phyloP scores from a whole-genome alignment of 2,888 invertebrate genomes.

The Lasioglossum marginatum region DNA sequence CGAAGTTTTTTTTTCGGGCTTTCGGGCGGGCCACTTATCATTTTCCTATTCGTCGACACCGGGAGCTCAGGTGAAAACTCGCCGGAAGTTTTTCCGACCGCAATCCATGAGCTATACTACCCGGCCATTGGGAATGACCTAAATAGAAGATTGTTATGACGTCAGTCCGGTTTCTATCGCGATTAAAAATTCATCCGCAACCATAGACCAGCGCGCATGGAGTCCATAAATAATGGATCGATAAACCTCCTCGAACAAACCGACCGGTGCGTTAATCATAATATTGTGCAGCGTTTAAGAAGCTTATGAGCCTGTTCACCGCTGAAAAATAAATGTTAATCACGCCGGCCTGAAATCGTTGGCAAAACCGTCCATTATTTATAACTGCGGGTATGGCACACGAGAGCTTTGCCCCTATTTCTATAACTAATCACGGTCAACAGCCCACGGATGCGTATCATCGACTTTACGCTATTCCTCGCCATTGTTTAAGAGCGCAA shows the following conservation, averaged over 20 bases:
- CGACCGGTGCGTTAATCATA: neutral
- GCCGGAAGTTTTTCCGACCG: neutral
- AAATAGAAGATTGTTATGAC: neutral
- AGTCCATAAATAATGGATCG: neutral
- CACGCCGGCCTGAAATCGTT: neutral
- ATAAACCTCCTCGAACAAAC: neutral
- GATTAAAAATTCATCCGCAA: neutral
- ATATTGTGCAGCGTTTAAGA: neutral
- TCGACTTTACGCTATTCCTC: neutral
- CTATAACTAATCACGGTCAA: neutral
- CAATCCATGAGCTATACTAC: neutral
- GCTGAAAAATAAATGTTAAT: conserved; percentile 3
- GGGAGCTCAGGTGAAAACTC: conserved; percentile 53
- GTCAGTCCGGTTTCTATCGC: neutral
- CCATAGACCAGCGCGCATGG: neutral
- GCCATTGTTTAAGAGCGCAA: conserved; percentile 20
- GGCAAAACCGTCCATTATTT: conserved; percentile 6
- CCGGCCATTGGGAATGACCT: neutral
- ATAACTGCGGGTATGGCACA: neutral
- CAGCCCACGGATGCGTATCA: neutral
- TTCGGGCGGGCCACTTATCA: conserved; percentile 5
- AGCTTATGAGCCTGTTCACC: neutral
- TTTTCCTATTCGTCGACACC: conserved; percentile 5
- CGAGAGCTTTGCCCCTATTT: conserved; percentile 4
- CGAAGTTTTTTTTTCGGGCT: conserved; percentile 32